A percentile compares a stretch with the other conserved stretches of the same genome.
Conservation (phyloP, 2,797 vertebrate genomes). For the Semaprochilodus insignis region DNA sequence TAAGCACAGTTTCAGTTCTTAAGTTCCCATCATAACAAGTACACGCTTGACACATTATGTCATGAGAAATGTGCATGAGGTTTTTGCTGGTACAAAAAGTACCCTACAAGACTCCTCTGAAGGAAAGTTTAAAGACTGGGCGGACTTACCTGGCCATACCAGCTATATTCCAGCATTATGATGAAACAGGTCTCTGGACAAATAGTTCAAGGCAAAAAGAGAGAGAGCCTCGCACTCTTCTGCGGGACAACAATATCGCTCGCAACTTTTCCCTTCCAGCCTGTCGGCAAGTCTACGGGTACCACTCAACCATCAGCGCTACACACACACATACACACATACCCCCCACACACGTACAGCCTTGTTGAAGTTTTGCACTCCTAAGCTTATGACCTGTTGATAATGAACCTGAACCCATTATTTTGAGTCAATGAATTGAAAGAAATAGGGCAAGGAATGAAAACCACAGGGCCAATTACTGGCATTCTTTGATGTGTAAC, state of each 20-base stretch:
- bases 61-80: background rate
- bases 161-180: conserved; percentile 97
- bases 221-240: conserved; percentile 67
- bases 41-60: background rate
- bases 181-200: conserved; percentile 49
- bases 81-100: background rate
- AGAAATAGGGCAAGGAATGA: conserved; percentile 99
- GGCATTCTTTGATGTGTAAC: conserved; percentile 99
- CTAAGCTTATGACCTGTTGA: conserved; percentile 98
- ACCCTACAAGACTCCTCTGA: background rate
- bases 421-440: conserved; percentile 99
- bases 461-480: conserved; percentile 99
- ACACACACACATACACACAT: conserved; percentile 47
- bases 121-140: conserved; percentile 24
- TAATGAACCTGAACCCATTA: conserved; percentile 99
- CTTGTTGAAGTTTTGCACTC: conserved; percentile 91
- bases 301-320: conserved; percentile 77
- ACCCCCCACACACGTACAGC: conserved; percentile 36
- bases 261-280: conserved; percentile 74
- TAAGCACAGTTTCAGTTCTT: background rate
- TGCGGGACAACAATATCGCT: conserved; percentile 69
- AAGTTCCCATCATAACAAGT: background rate
- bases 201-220: conserved; percentile 7
- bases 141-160: conserved; percentile 95
- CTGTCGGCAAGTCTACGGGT: conserved; percentile 79